Percentiles rank a stretch among this genome's conserved stretches.
These are phyloP conservation scores for Paratrypauchen microcephalus DNA, from an alignment of 2,797 vertebrate genomes.

Conservation along the genomic window DNA sequence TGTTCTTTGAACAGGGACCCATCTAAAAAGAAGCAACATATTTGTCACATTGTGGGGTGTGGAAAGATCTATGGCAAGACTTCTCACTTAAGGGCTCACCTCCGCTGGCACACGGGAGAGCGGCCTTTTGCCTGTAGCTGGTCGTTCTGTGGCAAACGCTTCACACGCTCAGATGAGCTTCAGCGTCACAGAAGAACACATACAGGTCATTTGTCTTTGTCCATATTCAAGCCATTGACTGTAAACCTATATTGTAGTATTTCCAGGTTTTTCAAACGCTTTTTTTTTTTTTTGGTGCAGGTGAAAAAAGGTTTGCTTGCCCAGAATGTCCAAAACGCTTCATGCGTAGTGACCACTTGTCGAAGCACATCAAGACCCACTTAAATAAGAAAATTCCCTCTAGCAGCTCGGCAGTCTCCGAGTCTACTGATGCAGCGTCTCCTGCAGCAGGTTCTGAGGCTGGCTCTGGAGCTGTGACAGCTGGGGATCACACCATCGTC, in stretches of 20 bases:
- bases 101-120: constrained; percentile 96
- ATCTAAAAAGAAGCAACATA: constrained; percentile 95
- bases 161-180: constrained; percentile 92
- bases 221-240: background rate
- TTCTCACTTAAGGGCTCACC: constrained; percentile 91
- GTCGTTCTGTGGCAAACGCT: constrained; percentile 92
- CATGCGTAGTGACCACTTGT: constrained; percentile 97
- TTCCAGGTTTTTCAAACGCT: background rate
- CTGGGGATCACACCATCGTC: constrained; percentile 82
- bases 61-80: constrained; percentile 96
- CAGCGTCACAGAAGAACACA: constrained; percentile 95
- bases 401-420: constrained; percentile 15
- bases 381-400: constrained; percentile 85
- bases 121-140: constrained; percentile 91
- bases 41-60: constrained; percentile 92
- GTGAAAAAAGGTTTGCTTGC: constrained; percentile 93
- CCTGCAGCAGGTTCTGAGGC: constrained; percentile 76
- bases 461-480: constrained; percentile 69
- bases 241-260: background rate
- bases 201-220: constrained; percentile 79
- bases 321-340: constrained; percentile 94
- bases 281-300: constrained; percentile 59
- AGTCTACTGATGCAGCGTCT: constrained; percentile 71
- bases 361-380: constrained; percentile 97
- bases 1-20: constrained; percentile 78